Evolutionary conservation across 2,888 invertebrate genomes (phyloP).

Genomic region (Meandrusa payeni): DNA sequence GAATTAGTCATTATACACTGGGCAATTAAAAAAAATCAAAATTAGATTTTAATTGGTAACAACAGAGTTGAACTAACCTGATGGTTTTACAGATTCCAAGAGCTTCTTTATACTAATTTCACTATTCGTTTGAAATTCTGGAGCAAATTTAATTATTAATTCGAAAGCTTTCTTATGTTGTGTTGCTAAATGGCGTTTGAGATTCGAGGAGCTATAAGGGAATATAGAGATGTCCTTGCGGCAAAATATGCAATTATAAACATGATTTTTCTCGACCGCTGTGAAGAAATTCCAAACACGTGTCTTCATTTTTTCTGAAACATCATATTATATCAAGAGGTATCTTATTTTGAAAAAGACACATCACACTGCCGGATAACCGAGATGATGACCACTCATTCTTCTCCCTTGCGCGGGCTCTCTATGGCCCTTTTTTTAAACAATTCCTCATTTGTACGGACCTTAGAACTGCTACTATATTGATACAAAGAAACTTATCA

Average conservation of each 20-base stretch:
- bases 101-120: slow-evolving; percentile 2
- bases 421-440: too few relatives aligned
- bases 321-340: not conserved
- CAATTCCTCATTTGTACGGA: too few relatives aligned
- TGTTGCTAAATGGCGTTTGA: slow-evolving; percentile 19
- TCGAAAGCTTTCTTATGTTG: slow-evolving; percentile 7
- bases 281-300: slow-evolving; percentile 25
- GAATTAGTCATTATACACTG: too few relatives aligned
- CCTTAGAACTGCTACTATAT: too few relatives aligned
- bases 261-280: not conserved
- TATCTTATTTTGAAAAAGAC: too few relatives aligned
- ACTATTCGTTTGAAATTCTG: slow-evolving; percentile 5
- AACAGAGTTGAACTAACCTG: slow-evolving; percentile 5
- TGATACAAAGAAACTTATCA: too few relatives aligned
- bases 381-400: too few relatives aligned
- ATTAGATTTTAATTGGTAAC: too few relatives aligned
- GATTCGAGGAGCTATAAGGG: slow-evolving; percentile 15
- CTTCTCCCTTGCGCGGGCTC: too few relatives aligned
- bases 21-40: too few relatives aligned
- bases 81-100: not conserved
- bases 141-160: slow-evolving; percentile 10
- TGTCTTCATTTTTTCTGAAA: slow-evolving; percentile 17
- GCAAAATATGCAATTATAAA: slow-evolving; percentile 23
- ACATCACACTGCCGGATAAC: too few relatives aligned
- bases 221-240: slow-evolving; percentile 10